Evolutionary conservation across 2,888 invertebrate species (phyloP).

Genomic region (Brachylomia viminalis): DNA sequence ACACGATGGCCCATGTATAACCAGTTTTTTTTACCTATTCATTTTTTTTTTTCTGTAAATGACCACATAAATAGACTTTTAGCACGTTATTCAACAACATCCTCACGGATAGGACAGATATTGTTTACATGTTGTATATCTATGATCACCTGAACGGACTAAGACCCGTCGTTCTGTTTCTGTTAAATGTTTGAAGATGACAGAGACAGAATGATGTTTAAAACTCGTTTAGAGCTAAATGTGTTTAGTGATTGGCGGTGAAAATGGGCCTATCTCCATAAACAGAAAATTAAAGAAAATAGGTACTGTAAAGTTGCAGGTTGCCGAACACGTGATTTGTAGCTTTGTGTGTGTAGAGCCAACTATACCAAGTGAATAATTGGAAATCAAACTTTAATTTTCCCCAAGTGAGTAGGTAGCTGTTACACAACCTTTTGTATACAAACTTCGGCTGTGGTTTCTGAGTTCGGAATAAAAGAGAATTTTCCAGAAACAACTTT

Average conservation of each 20-base stretch:
- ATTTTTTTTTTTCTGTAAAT: not conserved
- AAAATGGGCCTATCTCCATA: too few relatives aligned
- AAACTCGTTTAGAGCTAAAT: too few relatives aligned
- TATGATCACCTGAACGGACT: too few relatives aligned
- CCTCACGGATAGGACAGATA: not conserved
- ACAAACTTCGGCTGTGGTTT: constrained; percentile 17
- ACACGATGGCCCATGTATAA: too few relatives aligned
- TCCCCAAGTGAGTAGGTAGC: constrained; percentile 20
- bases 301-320: too few relatives aligned
- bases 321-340: not conserved
- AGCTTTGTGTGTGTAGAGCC: not conserved
- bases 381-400: constrained; percentile 28
- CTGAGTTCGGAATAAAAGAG: constrained; percentile 1
- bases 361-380: constrained; percentile 19
- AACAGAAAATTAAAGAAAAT: not conserved
- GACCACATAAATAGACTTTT: not conserved
- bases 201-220: too few relatives aligned
- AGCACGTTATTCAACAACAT: not conserved
- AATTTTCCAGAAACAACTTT: not conserved
- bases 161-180: too few relatives aligned
- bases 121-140: not conserved
- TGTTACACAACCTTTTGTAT: constrained; percentile 15
- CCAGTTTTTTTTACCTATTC: too few relatives aligned
- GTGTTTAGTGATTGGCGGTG: too few relatives aligned
- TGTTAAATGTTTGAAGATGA: too few relatives aligned